Conservation (phyloP, 2,888 invertebrate species). For the Zhuqinia jingwanae region DNA sequence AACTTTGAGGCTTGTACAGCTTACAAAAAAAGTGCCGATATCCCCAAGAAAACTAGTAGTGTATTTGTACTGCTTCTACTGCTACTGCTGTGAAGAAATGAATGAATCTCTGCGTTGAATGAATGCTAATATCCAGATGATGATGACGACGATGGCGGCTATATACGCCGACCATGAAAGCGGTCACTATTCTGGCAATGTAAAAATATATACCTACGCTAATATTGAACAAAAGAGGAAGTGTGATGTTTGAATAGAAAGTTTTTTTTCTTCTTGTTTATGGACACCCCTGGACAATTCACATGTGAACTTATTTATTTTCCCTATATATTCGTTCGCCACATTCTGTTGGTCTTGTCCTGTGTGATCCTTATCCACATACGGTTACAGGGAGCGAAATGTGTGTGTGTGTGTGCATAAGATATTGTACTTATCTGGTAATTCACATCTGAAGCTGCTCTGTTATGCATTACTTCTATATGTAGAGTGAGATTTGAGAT, state of each 20-base stretch:
- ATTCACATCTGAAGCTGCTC: not conserved
- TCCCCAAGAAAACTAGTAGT: not conserved
- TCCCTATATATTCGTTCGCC: not conserved
- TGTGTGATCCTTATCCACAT: slow-evolving; percentile 13
- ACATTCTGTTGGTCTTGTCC: not conserved
- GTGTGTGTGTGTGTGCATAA: slow-evolving; percentile 28
- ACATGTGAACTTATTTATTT: not conserved
- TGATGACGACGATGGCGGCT: not conserved
- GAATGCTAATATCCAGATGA: slow-evolving; percentile 28
- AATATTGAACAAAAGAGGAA: not conserved
- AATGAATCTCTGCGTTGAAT: slow-evolving; percentile 13
- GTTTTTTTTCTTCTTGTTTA: not conserved
- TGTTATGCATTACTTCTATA: not conserved
- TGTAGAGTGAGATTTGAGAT: not conserved
- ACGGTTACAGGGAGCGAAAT: not conserved
- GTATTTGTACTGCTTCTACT: not conserved
- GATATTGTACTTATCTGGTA: not conserved
- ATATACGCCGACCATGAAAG: slow-evolving; percentile 1
- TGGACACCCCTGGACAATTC: slow-evolving; percentile 21
- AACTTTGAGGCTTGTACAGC: not conserved
- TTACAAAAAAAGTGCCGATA: not conserved
- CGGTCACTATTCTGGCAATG: not conserved
- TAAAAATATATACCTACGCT: not conserved
- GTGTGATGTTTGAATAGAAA: slow-evolving; percentile 3
- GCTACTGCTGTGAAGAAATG: slow-evolving; percentile 6